Evolutionary conservation across 2,113 vertebrate genomes (phyloP).

Genomic region (Perccottus glenii): DNA sequence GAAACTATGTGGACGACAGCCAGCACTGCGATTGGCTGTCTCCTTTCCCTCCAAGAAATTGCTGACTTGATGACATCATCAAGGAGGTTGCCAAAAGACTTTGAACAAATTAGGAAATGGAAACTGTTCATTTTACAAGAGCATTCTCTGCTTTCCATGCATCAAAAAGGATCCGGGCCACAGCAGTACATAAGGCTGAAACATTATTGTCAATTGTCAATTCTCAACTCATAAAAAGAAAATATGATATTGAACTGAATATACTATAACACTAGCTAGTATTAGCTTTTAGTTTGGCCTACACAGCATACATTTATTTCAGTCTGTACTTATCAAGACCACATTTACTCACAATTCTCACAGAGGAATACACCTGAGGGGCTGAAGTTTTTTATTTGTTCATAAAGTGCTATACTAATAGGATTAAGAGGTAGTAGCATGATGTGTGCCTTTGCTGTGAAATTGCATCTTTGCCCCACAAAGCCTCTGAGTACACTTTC

Average conservation of each 20-base stretch:
- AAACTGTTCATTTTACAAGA: no score
- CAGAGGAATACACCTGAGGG: constrained; percentile 4
- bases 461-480: constrained; percentile 1
- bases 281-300: no score
- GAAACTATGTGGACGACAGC: not conserved
- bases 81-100: not conserved
- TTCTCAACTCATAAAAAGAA: no score
- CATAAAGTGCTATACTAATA: not conserved
- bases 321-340: not conserved
- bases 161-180: no score
- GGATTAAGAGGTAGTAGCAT: not conserved
- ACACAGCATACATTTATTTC: not conserved
- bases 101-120: not conserved
- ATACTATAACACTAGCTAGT: no score
- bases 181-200: no score
- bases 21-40: constrained; percentile 1
- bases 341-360: not conserved
- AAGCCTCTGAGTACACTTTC: not conserved
- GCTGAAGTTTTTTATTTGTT: constrained; percentile 5
- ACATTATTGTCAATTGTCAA: no score
- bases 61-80: not conserved
- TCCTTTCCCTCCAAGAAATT: constrained; percentile 2
- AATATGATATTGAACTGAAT: no score
- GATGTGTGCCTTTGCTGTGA: constrained; percentile 11
- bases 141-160: no score